Conservation (phyloP, 2,888 invertebrate species). For the Agrochola lota region DNA sequence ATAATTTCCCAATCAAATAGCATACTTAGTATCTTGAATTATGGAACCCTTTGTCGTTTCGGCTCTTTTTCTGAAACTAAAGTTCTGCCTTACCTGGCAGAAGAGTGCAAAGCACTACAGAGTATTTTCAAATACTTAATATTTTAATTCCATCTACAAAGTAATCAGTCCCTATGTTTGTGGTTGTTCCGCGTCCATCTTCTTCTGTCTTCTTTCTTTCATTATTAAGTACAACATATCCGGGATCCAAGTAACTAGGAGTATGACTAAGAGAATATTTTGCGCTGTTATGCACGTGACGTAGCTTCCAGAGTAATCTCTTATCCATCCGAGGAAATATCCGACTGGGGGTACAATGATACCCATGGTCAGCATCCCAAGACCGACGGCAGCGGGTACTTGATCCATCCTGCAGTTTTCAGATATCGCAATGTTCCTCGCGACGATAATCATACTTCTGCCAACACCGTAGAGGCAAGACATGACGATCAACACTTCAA, state of each 20-base stretch:
- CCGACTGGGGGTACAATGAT: slow-evolving; percentile 92
- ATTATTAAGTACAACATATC: slow-evolving; percentile 87
- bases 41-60: slow-evolving; percentile 27
- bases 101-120: slow-evolving; percentile 53
- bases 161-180: slow-evolving; percentile 68
- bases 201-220: slow-evolving; percentile 77
- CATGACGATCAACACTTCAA: slow-evolving; percentile 88
- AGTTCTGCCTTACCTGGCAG: slow-evolving; percentile 22
- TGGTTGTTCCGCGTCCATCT: slow-evolving; percentile 71
- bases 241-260: slow-evolving; percentile 91
- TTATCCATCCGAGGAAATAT: slow-evolving; percentile 92
- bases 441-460: slow-evolving; percentile 93
- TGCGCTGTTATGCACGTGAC: slow-evolving; percentile 92
- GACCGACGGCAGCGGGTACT: slow-evolving; percentile 93
- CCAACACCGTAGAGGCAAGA: slow-evolving; percentile 92
- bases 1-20: not conserved
- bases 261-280: slow-evolving; percentile 88
- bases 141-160: slow-evolving; percentile 42
- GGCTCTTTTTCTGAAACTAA: slow-evolving; percentile 45
- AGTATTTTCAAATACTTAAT: slow-evolving; percentile 60
- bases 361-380: slow-evolving; percentile 94
- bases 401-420: slow-evolving; percentile 90
- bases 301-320: slow-evolving; percentile 92
- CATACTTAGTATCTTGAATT: not conserved
- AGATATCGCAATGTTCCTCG: slow-evolving; percentile 93